Conservation (phyloP, 1,140 invertebrate species). For the Eumeta japonica region DNA sequence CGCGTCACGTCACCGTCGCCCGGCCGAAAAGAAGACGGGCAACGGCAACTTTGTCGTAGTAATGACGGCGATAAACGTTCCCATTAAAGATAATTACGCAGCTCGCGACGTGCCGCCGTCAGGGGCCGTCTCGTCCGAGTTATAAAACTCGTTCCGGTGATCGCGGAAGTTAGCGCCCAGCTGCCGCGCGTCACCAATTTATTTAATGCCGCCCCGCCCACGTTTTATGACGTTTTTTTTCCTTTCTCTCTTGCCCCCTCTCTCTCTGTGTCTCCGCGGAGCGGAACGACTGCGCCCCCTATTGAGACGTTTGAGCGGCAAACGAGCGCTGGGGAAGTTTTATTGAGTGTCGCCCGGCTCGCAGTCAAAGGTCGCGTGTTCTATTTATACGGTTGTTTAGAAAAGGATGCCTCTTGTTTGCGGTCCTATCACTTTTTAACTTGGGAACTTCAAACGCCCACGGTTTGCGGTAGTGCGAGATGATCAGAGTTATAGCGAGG, state of each 20-base stretch:
- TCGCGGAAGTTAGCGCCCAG: conserved; percentile 9
- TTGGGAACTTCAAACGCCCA: too few relatives aligned
- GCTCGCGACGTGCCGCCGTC: conserved; percentile 13
- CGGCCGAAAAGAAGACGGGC: too few relatives aligned
- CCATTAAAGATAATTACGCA: conserved; percentile 41
- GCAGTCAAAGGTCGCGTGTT: background rate
- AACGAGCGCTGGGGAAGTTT: conserved; percentile 40
- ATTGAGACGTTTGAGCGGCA: conserved; percentile 46
- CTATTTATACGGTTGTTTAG: background rate
- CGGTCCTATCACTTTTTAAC: too few relatives aligned
- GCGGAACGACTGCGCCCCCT: conserved; percentile 25
- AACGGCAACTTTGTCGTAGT: conserved; percentile 30
- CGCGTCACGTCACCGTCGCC: too few relatives aligned
- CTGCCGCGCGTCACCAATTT: conserved; percentile 35
- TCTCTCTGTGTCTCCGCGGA: too few relatives aligned
- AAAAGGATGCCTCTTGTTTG: background rate
- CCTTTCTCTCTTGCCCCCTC: too few relatives aligned
- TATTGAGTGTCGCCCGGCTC: conserved; percentile 36
- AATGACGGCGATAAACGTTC: conserved; percentile 31
- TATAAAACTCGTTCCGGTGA: conserved; percentile 32
- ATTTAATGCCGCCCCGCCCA: conserved; percentile 37
- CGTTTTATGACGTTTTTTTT: conserved; percentile 41
- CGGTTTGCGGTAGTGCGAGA: too few relatives aligned
- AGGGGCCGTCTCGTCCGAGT: conserved; percentile 22
- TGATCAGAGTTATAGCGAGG: too few relatives aligned